Percentiles rank a stretch among this genome's conserved stretches.
Evolutionary conservation across 2,888 invertebrate species (phyloP).

Genomic region (Salpingus planirostris): DNA sequence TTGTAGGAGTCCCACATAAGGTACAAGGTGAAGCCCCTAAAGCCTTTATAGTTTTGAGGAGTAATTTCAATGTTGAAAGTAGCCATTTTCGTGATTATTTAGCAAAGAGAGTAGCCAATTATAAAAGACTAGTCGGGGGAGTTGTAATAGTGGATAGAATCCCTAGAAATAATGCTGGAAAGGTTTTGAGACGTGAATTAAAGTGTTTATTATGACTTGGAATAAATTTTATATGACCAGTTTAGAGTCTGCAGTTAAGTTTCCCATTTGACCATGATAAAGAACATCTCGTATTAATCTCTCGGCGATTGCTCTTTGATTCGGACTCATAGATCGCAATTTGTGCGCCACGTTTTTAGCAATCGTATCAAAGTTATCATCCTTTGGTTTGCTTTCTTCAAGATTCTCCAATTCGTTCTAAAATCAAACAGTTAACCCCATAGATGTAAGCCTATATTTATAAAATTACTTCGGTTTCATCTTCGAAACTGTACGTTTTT

Average conservation of each 20-base stretch:
- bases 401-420: slow-evolving; percentile 17
- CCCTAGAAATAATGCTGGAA: slow-evolving; percentile 49
- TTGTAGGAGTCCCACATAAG: slow-evolving; percentile 62
- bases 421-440: too few relatives aligned
- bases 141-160: slow-evolving; percentile 45
- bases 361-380: slow-evolving; percentile 20
- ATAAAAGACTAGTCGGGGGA: slow-evolving; percentile 55
- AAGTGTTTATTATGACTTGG: slow-evolving; percentile 15
- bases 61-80: slow-evolving; percentile 38
- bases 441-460: too few relatives aligned
- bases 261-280: slow-evolving; percentile 27
- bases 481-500: background rate
- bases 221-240: slow-evolving; percentile 13
- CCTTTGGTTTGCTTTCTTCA: slow-evolving; percentile 7
- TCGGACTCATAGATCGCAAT: slow-evolving; percentile 21
- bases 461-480: too few relatives aligned
- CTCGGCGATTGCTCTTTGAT: slow-evolving; percentile 21
- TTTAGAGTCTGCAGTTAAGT: slow-evolving; percentile 17
- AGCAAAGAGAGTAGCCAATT: slow-evolving; percentile 57
- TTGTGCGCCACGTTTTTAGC: slow-evolving; percentile 22
- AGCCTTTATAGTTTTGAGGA: slow-evolving; percentile 56
- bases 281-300: slow-evolving; percentile 21
- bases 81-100: slow-evolving; percentile 54
- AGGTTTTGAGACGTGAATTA: slow-evolving; percentile 45
- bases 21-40: slow-evolving; percentile 62